Base-by-base conservation (phyloP, 1,140 invertebrate species). In the Eupristina koningsbergeri region DNA sequence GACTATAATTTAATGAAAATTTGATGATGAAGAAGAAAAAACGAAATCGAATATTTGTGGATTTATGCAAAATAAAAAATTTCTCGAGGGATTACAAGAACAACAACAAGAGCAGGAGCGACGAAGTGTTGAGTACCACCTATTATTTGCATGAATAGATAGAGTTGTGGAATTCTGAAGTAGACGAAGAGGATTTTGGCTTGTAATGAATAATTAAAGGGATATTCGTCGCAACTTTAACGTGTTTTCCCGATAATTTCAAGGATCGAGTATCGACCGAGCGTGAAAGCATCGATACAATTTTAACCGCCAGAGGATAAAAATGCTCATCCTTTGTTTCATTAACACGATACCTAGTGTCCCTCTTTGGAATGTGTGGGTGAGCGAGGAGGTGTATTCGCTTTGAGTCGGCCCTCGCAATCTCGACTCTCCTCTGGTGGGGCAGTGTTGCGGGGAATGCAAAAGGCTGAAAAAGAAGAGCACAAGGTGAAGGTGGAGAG, bases 381-480 rank as follows among this genome's bases (percentile, higher is more conserved):
- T 36, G 64, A 67, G 31, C 31, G n/a, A 19, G 34, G 5, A 67
- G 64, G 5, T 36, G 64, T 13, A 36, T 31, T 67, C 31, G 41
- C 78, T 36, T 9, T 41, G 58, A 22, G 45, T 7, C 8, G 26
- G 61, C 63, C 26, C 11, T 11, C 7, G 22, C 39, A 39, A 39
- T 41, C 86, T 86, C 77, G 45, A 82, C 87, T 87, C 88, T 89
- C 88, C 88, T 89, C 88, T 86, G 86, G 86, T 84, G 36, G 26
- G 53, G 53, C 50, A 17, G 50, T 36, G 53, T 31, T 50, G 85
- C 85, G 83, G 87, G 84, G 89, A 90, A 90, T 89, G 89, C 88
- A 89, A 89, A 88, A 89, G 86, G 89, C 79, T 89, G 86, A 88
- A 90, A 89, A 90, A 91, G 87, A 87, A 88, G 86, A 85, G 76